Conservation (phyloP, 53 echinoderm and acorn worm species). For the Holothuria scabra region DNA sequence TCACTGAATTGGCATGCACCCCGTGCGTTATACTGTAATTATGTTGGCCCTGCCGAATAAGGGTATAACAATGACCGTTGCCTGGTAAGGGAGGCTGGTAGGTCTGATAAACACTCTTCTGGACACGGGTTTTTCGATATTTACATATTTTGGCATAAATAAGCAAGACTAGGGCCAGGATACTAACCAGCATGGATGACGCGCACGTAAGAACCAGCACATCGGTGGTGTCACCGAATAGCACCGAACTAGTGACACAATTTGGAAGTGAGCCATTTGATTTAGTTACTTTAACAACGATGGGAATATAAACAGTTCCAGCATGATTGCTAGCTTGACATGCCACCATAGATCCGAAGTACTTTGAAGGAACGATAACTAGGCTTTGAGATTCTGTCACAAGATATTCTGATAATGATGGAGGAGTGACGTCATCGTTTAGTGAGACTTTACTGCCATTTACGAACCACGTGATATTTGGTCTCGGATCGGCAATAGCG, state of each 20-base stretch:
- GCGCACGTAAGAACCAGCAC: not conserved
- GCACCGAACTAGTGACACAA: no score
- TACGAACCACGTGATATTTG: not conserved
- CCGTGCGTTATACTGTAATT: not conserved
- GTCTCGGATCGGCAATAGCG: conserved; percentile 1
- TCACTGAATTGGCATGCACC: not conserved
- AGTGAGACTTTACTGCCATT: not conserved
- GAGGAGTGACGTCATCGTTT: not conserved
- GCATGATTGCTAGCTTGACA: not conserved
- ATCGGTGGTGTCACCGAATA: not conserved
- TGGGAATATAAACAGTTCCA: not conserved
- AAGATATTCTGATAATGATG: not conserved
- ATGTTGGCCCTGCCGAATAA: conserved; percentile 8
- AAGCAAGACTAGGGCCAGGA: not conserved
- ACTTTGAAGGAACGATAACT: not conserved
- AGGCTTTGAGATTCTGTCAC: conserved; percentile 12
- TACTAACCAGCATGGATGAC: not conserved
- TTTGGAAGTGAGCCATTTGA: not conserved
- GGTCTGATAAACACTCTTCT: not conserved
- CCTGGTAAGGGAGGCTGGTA: not conserved
- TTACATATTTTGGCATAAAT: conserved; percentile 1
- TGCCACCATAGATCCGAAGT: not conserved
- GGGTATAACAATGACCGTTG: conserved; percentile 2
- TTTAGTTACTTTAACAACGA: conserved; percentile 3
- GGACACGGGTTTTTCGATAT: not conserved